Conservation (phyloP, 2,113 vertebrate species). For the Candoia aspera region DNA sequence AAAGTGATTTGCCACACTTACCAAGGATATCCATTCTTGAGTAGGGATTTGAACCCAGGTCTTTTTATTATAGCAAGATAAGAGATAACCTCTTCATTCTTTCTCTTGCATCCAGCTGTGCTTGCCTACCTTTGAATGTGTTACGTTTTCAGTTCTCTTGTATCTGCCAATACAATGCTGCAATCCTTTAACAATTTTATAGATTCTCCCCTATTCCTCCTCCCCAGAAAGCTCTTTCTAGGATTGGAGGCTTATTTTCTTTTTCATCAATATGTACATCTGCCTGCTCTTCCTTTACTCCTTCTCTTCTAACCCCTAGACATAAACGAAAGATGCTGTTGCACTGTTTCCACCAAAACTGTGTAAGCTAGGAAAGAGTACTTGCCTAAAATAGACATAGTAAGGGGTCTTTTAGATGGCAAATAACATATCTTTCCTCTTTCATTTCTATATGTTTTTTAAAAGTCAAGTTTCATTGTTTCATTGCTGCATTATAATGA, state of each 20-base stretch:
- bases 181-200: background rate
- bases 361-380: background rate
- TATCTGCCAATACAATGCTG: background rate
- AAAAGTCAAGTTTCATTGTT: slow-evolving; percentile 4
- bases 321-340: background rate
- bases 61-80: background rate
- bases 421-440: background rate
- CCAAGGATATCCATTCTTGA: background rate
- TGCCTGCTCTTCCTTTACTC: background rate
- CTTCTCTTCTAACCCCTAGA: slow-evolving; percentile 17
- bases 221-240: background rate
- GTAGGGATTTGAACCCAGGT: background rate
- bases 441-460: slow-evolving; percentile 7
- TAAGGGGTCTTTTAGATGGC: background rate
- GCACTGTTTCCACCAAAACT: background rate
- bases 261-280: slow-evolving; percentile 23
- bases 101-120: background rate
- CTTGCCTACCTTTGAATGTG: background rate
- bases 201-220: background rate
- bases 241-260: background rate
- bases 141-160: background rate
- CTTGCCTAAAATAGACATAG: slow-evolving; percentile 3
- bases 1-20: background rate
- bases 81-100: background rate
- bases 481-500: background rate